Conservation (phyloP, 2,113 vertebrate genomes). For the Mola mola region DNA sequence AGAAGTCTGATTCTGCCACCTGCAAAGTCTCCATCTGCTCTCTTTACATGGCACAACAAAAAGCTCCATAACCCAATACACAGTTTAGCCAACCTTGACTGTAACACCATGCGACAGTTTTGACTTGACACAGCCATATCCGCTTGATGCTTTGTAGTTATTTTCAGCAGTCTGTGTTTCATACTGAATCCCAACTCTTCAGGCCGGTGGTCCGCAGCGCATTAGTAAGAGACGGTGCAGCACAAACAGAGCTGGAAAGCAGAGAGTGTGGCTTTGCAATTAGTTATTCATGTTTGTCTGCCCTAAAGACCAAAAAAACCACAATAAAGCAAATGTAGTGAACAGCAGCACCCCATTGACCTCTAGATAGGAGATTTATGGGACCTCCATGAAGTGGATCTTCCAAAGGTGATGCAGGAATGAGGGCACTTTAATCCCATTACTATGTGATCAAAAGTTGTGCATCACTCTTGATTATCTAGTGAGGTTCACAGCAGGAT, state of each 20-base stretch:
- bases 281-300: conserved; percentile 56
- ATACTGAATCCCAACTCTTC: conserved; percentile 33
- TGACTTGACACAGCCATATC: conserved; percentile 49
- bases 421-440: conserved; percentile 67
- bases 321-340: conserved; percentile 43
- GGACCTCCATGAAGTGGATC: conserved; percentile 54
- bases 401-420: conserved; percentile 54
- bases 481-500: conserved; percentile 20
- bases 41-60: conserved; percentile 57
- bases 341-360: conserved; percentile 34
- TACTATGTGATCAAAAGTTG: conserved; percentile 65
- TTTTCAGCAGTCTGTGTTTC: conserved; percentile 42
- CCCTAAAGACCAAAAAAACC: conserved; percentile 25
- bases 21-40: conserved; percentile 85
- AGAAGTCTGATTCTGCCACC: conserved; percentile 81
- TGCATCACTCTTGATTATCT: conserved; percentile 53
- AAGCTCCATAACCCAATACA: conserved; percentile 60
- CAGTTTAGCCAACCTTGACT: conserved; percentile 58
- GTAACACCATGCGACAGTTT: conserved; percentile 48
- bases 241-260: conserved; percentile 8
- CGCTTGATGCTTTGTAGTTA: conserved; percentile 45
- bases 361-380: conserved; percentile 54
- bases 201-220: conserved; percentile 42
- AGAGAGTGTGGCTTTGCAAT: conserved; percentile 33
- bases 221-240: conserved; percentile 28